These are phyloP conservation scores for Spisula solida DNA, from an alignment of 2,888 invertebrate genomes.

Conservation along the genomic window DNA sequence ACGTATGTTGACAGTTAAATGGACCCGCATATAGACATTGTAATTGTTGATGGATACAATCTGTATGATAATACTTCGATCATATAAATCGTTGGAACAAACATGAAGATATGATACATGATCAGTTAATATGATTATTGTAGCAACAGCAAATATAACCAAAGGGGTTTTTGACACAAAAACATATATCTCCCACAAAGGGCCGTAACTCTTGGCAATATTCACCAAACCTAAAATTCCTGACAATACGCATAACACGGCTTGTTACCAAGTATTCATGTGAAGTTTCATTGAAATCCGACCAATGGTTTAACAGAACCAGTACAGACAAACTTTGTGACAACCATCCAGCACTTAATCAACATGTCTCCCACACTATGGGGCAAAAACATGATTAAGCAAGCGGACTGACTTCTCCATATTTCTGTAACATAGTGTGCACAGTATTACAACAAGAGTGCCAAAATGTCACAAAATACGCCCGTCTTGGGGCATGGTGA, in stretches of 20 bases:
- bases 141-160: too few relatives aligned
- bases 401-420: neutral
- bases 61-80: neutral
- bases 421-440: neutral
- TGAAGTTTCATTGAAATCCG: too few relatives aligned
- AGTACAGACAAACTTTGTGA: too few relatives aligned
- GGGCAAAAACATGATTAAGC: neutral
- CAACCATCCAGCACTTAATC: too few relatives aligned
- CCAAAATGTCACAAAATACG: too few relatives aligned
- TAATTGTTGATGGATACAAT: neutral
- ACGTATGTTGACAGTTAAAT: constrained; percentile 2
- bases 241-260: too few relatives aligned
- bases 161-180: neutral
- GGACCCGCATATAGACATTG: constrained; percentile 21
- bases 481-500: too few relatives aligned
- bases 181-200: neutral
- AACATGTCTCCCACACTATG: too few relatives aligned
- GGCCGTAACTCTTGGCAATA: too few relatives aligned
- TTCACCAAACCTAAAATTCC: too few relatives aligned
- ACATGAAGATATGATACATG: neutral
- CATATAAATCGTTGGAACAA: neutral
- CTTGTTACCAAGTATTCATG: too few relatives aligned
- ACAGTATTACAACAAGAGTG: neutral
- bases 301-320: too few relatives aligned
- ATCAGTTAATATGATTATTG: neutral